Evolutionary conservation across 2,888 invertebrate genomes (phyloP).

Genomic region (Lithophane leautieri): DNA sequence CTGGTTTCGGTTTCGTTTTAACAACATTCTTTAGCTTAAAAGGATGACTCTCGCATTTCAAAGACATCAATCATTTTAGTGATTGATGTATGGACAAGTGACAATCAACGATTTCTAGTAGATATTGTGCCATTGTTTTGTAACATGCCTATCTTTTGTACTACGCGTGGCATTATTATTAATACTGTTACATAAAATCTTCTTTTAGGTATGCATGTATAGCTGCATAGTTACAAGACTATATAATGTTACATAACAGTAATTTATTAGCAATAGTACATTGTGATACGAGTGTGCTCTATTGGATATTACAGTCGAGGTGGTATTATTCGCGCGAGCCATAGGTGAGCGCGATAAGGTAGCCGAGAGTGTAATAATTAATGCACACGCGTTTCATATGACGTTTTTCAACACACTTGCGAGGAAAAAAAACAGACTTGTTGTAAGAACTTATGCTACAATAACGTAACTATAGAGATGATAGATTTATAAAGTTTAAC

Average conservation of each 20-base stretch:
- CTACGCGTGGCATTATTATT: neutral
- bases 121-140: constrained; percentile 20
- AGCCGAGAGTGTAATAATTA: no score
- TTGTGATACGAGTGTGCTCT: no score
- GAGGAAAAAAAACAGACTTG: no score
- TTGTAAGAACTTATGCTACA: no score
- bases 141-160: constrained; percentile 18
- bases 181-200: constrained; percentile 26
- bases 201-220: neutral
- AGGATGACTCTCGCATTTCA: constrained; percentile 19
- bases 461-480: no score
- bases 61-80: constrained; percentile 16
- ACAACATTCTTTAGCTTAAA: neutral
- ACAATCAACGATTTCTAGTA: constrained; percentile 38
- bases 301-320: no score
- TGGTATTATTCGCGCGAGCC: no score
- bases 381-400: no score
- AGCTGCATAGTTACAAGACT: constrained; percentile 1
- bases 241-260: neutral
- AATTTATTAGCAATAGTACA: no score
- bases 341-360: no score
- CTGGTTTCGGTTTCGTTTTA: neutral
- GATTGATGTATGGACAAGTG: constrained; percentile 27
- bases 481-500: no score
- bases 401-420: no score